phyloP scores from a whole-genome alignment of 2,113 vertebrate genomes.

The Morone saxatilis region DNA sequence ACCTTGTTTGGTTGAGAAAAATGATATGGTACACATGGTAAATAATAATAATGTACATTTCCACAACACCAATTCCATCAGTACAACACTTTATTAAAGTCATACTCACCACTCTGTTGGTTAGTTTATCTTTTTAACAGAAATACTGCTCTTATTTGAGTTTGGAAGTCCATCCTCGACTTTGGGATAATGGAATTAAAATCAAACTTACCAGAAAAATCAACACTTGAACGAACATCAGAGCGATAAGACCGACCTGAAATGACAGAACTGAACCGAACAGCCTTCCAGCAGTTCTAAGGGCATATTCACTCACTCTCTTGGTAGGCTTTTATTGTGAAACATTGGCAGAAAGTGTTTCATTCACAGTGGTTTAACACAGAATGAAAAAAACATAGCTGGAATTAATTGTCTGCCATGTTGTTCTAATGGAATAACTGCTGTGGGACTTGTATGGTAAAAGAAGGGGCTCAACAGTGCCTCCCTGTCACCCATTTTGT shows the following conservation, averaged over 20 bases:
- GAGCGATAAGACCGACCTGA: too few relatives aligned
- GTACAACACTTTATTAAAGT: neutral
- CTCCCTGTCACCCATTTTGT: slow-evolving; percentile 1
- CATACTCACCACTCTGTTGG: neutral
- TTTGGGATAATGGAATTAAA: neutral
- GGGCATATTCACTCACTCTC: neutral
- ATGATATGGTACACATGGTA: too few relatives aligned
- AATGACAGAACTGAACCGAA: too few relatives aligned
- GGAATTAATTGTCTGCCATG: neutral
- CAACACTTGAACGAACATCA: too few relatives aligned
- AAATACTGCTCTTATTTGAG: neutral
- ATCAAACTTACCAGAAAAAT: too few relatives aligned
- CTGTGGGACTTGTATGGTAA: neutral
- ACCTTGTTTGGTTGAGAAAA: neutral
- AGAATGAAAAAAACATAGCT: neutral
- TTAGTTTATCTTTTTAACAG: neutral
- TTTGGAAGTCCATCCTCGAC: neutral
- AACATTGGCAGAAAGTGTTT: neutral
- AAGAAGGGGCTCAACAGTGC: too few relatives aligned
- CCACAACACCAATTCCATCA: neutral
- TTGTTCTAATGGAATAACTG: neutral
- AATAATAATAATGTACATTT: neutral
- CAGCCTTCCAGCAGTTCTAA: neutral
- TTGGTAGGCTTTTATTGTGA: neutral
- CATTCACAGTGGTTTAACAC: neutral